Conservation (phyloP, 2,797 vertebrate species). For the Ctenopoma kingsleyae region DNA sequence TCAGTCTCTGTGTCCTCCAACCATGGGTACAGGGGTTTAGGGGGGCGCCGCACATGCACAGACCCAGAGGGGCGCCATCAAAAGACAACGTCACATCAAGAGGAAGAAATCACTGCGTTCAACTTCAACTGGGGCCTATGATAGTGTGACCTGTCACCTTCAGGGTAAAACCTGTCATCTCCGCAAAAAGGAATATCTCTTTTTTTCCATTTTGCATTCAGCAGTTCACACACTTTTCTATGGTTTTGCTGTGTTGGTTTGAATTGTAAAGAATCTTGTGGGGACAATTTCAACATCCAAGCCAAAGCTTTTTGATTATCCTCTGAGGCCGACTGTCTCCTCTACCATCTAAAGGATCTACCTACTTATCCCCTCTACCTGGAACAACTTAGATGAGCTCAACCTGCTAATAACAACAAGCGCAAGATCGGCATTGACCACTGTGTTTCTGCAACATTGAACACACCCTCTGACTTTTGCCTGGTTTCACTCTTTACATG, state of each 20-base stretch:
- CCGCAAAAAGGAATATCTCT: slow-evolving; percentile 54
- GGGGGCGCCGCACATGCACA: slow-evolving; percentile 58
- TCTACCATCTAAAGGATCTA: slow-evolving; percentile 68
- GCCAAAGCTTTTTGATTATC: slow-evolving; percentile 68
- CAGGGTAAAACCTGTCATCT: slow-evolving; percentile 30
- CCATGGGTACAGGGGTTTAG: slow-evolving; percentile 82
- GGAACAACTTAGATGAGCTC: slow-evolving; percentile 81
- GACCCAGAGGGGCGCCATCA: slow-evolving; percentile 63
- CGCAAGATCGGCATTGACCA: slow-evolving; percentile 39
- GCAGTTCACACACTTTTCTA: slow-evolving; percentile 4
- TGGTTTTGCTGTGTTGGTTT: slow-evolving; percentile 13
- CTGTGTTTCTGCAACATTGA: slow-evolving; percentile 14
- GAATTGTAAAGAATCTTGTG: slow-evolving; percentile 52
- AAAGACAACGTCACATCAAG: slow-evolving; percentile 52
- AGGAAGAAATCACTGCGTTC: slow-evolving; percentile 52
- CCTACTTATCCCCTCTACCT: slow-evolving; percentile 73
- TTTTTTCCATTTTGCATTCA: neutral
- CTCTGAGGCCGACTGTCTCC: slow-evolving; percentile 52
- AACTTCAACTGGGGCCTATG: slow-evolving; percentile 27
- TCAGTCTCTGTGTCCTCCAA: slow-evolving; percentile 77
- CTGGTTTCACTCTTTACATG: slow-evolving; percentile 32
- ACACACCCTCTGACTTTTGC: slow-evolving; percentile 12
- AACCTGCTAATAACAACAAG: slow-evolving; percentile 69
- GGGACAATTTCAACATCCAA: slow-evolving; percentile 40
- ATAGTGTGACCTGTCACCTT: slow-evolving; percentile 12